A percentile compares a stretch with the other conserved stretches of the same genome.
Conservation (phyloP, 1,140 invertebrate genomes). For the Chionoecetes opilio region DNA sequence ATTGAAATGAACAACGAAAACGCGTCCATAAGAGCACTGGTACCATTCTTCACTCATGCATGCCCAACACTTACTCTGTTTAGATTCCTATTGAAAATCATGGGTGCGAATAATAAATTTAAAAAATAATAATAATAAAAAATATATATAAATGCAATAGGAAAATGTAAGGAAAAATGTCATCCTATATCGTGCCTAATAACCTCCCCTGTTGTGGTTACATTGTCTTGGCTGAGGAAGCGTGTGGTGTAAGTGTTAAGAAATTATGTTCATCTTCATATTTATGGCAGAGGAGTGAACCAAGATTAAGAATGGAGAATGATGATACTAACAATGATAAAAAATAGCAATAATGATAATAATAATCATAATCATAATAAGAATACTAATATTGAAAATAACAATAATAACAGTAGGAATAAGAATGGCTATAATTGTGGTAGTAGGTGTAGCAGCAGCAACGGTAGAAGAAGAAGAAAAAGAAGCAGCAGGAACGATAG, state of each 20-base stretch:
- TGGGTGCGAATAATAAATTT: neutral
- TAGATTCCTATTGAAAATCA: too few relatives aligned
- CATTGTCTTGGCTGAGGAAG: neutral
- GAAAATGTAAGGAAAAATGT: neutral
- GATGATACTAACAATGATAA: too few relatives aligned
- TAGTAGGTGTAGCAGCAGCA: slow-evolving; percentile 44
- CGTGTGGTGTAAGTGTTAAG: neutral
- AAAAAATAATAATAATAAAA: neutral
- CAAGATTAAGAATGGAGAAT: too few relatives aligned
- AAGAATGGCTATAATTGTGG: neutral
- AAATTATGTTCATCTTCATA: too few relatives aligned
- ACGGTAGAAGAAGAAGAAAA: neutral
- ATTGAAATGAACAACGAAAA: too few relatives aligned
- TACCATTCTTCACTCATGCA: too few relatives aligned
- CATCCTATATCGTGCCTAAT: neutral
- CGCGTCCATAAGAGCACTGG: too few relatives aligned
- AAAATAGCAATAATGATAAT: too few relatives aligned
- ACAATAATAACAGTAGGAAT: neutral
- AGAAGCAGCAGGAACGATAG: neutral
- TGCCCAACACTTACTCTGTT: too few relatives aligned
- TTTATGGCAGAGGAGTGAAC: too few relatives aligned
- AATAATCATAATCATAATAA: too few relatives aligned
- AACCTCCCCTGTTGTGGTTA: neutral
- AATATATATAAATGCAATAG: neutral
- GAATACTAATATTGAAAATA: too few relatives aligned